Percentiles rank a stretch among this genome's conserved stretches.
phyloP scores from a whole-genome alignment of 2,113 vertebrate genomes.

The Mirza zaza region DNA sequence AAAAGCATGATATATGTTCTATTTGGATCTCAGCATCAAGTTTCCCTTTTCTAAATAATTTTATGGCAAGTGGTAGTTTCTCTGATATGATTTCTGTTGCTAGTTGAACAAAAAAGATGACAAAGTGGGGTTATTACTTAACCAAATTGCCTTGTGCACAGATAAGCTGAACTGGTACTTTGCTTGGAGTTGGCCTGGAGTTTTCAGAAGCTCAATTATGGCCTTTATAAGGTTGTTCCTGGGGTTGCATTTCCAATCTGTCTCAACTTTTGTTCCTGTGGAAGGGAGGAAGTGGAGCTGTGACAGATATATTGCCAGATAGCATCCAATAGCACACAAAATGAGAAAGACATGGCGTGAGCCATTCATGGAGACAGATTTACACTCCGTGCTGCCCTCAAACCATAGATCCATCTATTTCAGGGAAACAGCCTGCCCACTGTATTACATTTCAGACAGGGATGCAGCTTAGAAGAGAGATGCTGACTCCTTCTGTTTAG shows the following conservation, averaged over 20 bases:
- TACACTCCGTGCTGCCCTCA: slow-evolving; percentile 67
- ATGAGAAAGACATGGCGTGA: background rate
- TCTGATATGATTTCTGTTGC: slow-evolving; percentile 37
- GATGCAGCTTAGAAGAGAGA: slow-evolving; percentile 36
- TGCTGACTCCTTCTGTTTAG: slow-evolving; percentile 46
- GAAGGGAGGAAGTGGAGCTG: slow-evolving; percentile 71
- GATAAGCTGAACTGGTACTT: background rate
- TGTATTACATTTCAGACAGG: slow-evolving; percentile 57
- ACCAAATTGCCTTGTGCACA: slow-evolving; percentile 34
- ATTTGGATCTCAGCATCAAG: slow-evolving; percentile 21
- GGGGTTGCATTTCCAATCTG: slow-evolving; percentile 58
- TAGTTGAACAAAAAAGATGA: slow-evolving; percentile 42
- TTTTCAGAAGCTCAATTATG: slow-evolving; percentile 60
- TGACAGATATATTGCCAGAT: slow-evolving; percentile 76
- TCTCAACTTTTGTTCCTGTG: slow-evolving; percentile 70
- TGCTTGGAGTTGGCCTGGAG: slow-evolving; percentile 47
- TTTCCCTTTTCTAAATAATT: slow-evolving; percentile 65
- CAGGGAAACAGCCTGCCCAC: slow-evolving; percentile 65
- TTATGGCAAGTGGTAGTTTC: background rate
- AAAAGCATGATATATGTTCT: slow-evolving; percentile 9
- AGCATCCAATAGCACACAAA: slow-evolving; percentile 60
- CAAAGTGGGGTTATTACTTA: slow-evolving; percentile 43
- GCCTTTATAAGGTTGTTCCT: slow-evolving; percentile 57
- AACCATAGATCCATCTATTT: slow-evolving; percentile 63
- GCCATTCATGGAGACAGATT: slow-evolving; percentile 44